A percentile compares a stretch with the other conserved stretches of the same genome.
These are phyloP conservation scores for Protophormia terraenovae DNA, from an alignment of 2,888 invertebrate genomes.

Conservation along the genomic window DNA sequence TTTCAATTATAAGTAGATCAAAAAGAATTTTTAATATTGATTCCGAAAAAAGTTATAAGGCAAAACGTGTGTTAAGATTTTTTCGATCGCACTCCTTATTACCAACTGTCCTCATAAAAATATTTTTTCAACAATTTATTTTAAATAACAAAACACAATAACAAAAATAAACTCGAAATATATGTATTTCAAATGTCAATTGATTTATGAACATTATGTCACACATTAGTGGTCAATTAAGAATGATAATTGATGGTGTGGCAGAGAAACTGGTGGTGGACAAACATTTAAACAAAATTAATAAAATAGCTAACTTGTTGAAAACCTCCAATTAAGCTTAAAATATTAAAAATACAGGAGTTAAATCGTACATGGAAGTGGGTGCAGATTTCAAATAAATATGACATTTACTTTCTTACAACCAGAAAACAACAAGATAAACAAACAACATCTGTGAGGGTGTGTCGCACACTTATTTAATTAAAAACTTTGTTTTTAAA, in stretches of 20 bases:
- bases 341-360: neutral
- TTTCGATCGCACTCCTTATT: no score
- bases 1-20: no score
- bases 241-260: slow-evolving; percentile 14
- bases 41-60: no score
- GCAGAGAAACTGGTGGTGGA: neutral
- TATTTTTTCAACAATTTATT: neutral
- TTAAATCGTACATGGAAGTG: neutral
- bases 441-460: neutral
- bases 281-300: neutral
- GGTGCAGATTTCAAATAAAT: neutral
- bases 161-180: no score
- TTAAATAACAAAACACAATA: neutral
- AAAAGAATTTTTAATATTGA: no score
- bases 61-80: no score
- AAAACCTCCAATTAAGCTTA: neutral
- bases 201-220: slow-evolving; percentile 46
- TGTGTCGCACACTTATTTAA: neutral
- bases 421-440: neutral
- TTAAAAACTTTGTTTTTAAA: neutral
- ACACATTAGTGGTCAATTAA: slow-evolving; percentile 47
- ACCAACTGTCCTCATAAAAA: neutral
- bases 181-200: slow-evolving; percentile 45
- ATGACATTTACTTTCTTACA: neutral
- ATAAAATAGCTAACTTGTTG: neutral